Percentiles rank a stretch among this genome's conserved stretches.
phyloP scores from a whole-genome alignment of 2,113 vertebrate species.

The Gambusia holbrooki region DNA sequence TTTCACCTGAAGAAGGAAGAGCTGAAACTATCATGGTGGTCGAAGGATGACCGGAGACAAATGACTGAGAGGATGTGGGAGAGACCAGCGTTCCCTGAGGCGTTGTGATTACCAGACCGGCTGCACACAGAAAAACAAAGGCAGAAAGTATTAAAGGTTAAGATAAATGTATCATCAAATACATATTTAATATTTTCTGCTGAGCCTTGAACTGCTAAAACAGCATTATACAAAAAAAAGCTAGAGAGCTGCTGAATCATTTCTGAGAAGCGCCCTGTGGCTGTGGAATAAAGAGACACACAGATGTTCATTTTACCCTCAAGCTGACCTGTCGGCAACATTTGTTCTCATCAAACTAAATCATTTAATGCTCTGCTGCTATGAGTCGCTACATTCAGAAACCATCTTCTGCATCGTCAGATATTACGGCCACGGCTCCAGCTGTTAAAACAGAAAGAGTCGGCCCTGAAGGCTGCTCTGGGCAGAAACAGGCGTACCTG shows the following conservation, averaged over 20 bases:
- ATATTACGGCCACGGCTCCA: not conserved
- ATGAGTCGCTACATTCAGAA: constrained; percentile 6
- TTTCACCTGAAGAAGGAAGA: constrained; percentile 78
- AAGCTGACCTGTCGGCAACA: constrained; percentile 6
- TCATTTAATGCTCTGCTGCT: constrained; percentile 13
- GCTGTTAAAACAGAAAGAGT: not conserved
- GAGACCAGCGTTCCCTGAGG: constrained; percentile 94
- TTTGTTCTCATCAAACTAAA: constrained; percentile 28
- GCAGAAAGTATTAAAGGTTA: not conserved
- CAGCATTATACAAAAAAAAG: not conserved
- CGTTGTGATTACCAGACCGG: constrained; percentile 95
- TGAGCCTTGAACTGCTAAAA: not conserved
- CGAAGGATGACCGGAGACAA: constrained; percentile 88
- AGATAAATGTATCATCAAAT: not conserved
- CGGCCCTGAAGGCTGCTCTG: constrained; percentile 1
- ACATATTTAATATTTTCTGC: not conserved
- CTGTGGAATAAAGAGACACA: not conserved
- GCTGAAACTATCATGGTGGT: constrained; percentile 96
- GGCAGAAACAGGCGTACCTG: constrained; percentile 79
- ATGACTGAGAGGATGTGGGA: constrained; percentile 91
- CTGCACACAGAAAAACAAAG: constrained; percentile 66
- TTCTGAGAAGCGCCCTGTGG: constrained; percentile 23
- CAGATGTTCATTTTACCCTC: constrained; percentile 17
- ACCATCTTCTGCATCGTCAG: not conserved
- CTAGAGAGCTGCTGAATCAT: not conserved